phyloP scores from a whole-genome alignment of 2,797 vertebrate species.

The Falco novaeseelandiae region DNA sequence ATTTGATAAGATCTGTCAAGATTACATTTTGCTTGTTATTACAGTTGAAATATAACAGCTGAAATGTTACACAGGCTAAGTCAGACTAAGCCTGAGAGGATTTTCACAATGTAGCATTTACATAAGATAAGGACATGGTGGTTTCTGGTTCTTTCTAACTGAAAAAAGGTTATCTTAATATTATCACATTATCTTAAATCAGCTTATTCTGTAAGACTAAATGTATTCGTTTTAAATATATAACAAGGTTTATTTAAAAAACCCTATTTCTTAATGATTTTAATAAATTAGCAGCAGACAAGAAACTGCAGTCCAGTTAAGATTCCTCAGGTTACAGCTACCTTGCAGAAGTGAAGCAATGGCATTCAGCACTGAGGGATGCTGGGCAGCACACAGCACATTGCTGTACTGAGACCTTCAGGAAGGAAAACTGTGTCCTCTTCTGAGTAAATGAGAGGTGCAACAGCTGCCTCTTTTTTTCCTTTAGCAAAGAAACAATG shows the following conservation, averaged over 20 bases:
- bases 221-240: not conserved
- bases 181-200: not conserved
- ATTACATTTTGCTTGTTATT: conserved; percentile 64
- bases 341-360: not conserved
- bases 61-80: conserved; percentile 43
- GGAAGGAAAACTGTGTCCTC: not conserved
- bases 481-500: not conserved
- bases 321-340: not conserved
- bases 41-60: conserved; percentile 53
- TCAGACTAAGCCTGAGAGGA: conserved; percentile 60
- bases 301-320: not conserved
- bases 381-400: not conserved
- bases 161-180: conserved; percentile 47
- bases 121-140: conserved; percentile 37
- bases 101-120: conserved; percentile 61
- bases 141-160: conserved; percentile 58
- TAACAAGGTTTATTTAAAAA: not conserved
- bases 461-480: not conserved
- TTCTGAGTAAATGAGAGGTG: not conserved
- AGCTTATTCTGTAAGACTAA: not conserved
- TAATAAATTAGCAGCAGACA: not conserved
- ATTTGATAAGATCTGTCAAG: conserved; percentile 52
- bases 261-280: not conserved
- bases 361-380: not conserved
- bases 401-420: not conserved